Evolutionary conservation across 2,113 vertebrate species (phyloP).

Genomic region (Larimichthys polyactis): DNA sequence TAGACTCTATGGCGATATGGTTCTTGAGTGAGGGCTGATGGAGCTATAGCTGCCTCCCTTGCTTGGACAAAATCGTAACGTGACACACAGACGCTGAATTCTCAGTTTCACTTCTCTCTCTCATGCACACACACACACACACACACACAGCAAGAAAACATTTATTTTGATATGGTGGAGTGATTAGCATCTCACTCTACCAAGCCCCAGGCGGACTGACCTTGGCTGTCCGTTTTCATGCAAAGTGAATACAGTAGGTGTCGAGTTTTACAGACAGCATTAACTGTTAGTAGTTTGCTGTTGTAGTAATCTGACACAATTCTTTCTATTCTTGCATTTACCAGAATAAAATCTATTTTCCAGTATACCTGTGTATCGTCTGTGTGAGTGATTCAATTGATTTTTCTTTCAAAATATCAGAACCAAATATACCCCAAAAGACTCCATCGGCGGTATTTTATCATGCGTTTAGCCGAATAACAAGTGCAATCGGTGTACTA

Average conservation of each 20-base stretch:
- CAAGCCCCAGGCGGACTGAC: constrained; percentile 42
- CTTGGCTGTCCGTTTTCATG: constrained; percentile 40
- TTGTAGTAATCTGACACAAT: neutral
- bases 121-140: neutral
- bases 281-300: neutral
- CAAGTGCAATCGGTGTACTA: neutral
- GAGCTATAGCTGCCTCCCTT: constrained; percentile 11
- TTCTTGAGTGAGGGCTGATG: constrained; percentile 30
- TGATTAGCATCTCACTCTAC: constrained; percentile 46
- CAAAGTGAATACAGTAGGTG: constrained; percentile 19
- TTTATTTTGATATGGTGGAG: constrained; percentile 9
- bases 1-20: constrained; percentile 18
- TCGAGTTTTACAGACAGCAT: neutral
- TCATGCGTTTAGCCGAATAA: neutral
- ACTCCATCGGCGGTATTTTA: neutral
- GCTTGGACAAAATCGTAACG: constrained; percentile 43
- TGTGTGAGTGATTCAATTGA: neutral
- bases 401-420: neutral
- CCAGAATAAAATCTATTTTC: neutral
- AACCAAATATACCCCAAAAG: neutral
- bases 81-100: neutral
- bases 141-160: neutral
- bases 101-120: neutral
- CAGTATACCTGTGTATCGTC: neutral
- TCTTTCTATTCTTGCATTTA: neutral